Base-by-base conservation (phyloP, 1,140 invertebrate species). In the Rhyacophila brunnea region DNA sequence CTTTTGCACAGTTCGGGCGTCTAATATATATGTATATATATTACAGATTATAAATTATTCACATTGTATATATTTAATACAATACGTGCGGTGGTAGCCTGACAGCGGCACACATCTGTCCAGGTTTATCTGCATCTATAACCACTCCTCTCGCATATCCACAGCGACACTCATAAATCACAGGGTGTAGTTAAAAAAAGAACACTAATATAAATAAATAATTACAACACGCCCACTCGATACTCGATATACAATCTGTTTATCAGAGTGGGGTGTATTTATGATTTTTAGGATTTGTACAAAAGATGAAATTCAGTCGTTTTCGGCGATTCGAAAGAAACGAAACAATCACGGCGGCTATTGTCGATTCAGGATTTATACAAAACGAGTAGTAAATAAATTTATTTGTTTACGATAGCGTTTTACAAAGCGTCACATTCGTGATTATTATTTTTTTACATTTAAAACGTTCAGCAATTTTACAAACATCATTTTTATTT, bases 131-230 rank as follows among this genome's bases (percentile, higher is more conserved):
- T 35, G 6, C 34, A 7, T 7, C n/a, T n/a, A 35, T 46, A 14
- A 45, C 4, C 13, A 46, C 20, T 45, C 5, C 20, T n/a, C n/a
- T n/a, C n/a, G n/a, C n/a, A n/a, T n/a, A 45, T 45, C 10, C 18
- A 45, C 43, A 45, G n/a, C 11, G 13, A 45, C 1, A n/a, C 19
- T 11, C 7, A 18, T 6, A 47, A 58, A 63, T 63, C 61, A 63
- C 61, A 63, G 61, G 28, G 35, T 58, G 40, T 47, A 62, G 18
- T 56, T 52, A 46, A 47, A 42, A 63, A 38, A 40, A 9, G 38
- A 23, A 36, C 43, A 57, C 23, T 28, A 28, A 28, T 28, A 28
- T 28, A 28, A 9, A 28, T 28, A 28, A 28, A 5, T 28, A 28
- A 28, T 28, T 28, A 28, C 23, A 9, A 28, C n/a, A n/a, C n/a